Percentiles rank a stretch among this genome's conserved stretches.
Evolutionary conservation across 2,888 invertebrate species (phyloP).

Genomic region (Crematogaster levior): DNA sequence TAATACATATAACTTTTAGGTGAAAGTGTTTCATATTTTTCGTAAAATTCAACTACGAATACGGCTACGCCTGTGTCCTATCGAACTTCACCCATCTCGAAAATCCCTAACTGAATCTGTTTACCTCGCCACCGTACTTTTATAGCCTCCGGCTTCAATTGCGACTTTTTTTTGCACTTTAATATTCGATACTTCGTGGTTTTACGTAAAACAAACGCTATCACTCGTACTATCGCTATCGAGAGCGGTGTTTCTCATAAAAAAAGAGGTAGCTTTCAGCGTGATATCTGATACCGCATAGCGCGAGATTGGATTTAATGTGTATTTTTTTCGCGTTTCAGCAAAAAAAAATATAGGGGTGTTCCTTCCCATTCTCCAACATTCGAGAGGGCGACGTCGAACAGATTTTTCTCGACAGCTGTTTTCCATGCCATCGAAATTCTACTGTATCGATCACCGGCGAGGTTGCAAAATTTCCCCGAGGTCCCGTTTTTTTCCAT

Average conservation of each 20-base stretch:
- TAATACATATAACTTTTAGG: neutral
- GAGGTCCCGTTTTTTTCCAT: constrained; percentile 32
- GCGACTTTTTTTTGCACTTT: constrained; percentile 25
- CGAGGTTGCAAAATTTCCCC: constrained; percentile 60
- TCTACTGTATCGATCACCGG: constrained; percentile 54
- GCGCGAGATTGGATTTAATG: constrained; percentile 66
- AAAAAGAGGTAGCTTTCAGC: constrained; percentile 52
- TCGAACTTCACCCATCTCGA: constrained; percentile 14
- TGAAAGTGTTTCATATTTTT: constrained; percentile 13
- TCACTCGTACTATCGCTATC: constrained; percentile 36
- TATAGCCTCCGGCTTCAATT: constrained; percentile 26
- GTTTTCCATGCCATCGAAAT: constrained; percentile 65
- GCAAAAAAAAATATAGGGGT: constrained; percentile 6
- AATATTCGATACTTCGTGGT: constrained; percentile 54
- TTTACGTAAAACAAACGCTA: constrained; percentile 42
- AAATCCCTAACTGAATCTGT: constrained; percentile 29
- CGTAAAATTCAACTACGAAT: constrained; percentile 31
- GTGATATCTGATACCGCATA: constrained; percentile 47
- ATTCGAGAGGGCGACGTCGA: constrained; percentile 54
- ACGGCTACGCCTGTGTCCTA: neutral
- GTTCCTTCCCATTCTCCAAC: neutral
- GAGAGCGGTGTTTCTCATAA: constrained; percentile 34
- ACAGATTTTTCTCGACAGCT: constrained; percentile 65
- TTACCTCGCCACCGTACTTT: constrained; percentile 36
- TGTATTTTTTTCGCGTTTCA: constrained; percentile 51